Base-by-base conservation (phyloP, 2,797 vertebrate genomes). In the Pelobates cultripes region DNA sequence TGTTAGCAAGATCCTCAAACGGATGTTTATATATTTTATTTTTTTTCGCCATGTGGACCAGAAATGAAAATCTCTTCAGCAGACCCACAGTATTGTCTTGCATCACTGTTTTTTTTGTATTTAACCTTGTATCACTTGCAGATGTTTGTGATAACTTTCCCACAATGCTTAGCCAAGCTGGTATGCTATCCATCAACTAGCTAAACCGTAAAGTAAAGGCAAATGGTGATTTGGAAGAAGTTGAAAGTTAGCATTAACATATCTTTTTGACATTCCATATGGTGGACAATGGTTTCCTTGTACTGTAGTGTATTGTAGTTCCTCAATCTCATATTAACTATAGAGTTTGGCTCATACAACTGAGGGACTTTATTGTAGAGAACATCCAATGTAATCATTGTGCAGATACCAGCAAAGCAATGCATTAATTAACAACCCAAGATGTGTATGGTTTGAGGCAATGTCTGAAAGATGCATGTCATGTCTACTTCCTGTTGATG, bases 241-340 rank as follows among this genome's bases (percentile, higher is more conserved):
- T 43, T 72, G 60, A 41, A 61, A 63, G 28, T 28, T 28, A 28
- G 43, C 43, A 55, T 43, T 70, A 53, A 71, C 57, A 9, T 10
- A 10, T 71, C 61, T 57, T 67, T 60, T 40, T 64, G 8, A 80
- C 44, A 75, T 80, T 74, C 75, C 47, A 8, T 17, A 14, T 70
- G 73, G 10, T 69, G 71, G 68, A 83, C 64, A 83, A 76, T 73
- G 28, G 15, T 9, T 60, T 47, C 71, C 74, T 78, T 83, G 81
- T 78, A 51, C 41, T 74, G 71, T 43, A 67, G 43, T 60, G 63
- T n/a, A n/a, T n/a, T n/a, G 64, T 60, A 15, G 55, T 63, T 57
- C 61, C 78, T 45, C 47, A 63, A 74, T n/a, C 70, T 68, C 51
- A 17, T 73, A 61, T 60, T 69, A 60, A 73, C 70, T 82, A 61